These are phyloP conservation scores for Heteromurus nitidus DNA, from an alignment of 2,888 invertebrate species.

Conservation along the genomic window DNA sequence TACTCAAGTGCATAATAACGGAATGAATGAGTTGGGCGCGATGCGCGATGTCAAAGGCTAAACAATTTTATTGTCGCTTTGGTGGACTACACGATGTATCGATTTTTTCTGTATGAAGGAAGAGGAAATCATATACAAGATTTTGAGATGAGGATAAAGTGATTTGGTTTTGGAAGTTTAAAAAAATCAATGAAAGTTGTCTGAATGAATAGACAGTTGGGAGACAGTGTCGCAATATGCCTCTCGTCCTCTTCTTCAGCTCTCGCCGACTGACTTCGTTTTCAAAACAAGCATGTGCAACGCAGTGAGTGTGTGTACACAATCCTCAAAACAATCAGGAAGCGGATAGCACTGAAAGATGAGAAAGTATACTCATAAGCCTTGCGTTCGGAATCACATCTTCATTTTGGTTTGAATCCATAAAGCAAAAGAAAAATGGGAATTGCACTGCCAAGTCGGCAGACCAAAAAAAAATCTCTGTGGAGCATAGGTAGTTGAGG, in stretches of 20 bases:
- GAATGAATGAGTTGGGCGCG: constrained; percentile 22
- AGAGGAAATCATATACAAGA: constrained; percentile 56
- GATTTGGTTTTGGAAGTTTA: constrained; percentile 1
- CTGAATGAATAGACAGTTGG: constrained; percentile 55
- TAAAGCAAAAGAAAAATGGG: constrained; percentile 13
- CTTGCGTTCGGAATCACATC: too few relatives aligned
- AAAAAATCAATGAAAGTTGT: constrained; percentile 23
- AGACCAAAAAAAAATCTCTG: too few relatives aligned
- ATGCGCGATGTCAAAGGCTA: background rate
- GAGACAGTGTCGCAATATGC: constrained; percentile 44
- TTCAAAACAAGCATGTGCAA: background rate
- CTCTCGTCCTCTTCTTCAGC: background rate
- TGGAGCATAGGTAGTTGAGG: too few relatives aligned
- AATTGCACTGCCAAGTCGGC: constrained; percentile 6
- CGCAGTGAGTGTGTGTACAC: background rate
- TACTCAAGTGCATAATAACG: background rate
- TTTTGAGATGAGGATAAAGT: background rate
- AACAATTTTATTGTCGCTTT: background rate
- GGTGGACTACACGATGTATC: too few relatives aligned
- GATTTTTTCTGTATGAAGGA: constrained; percentile 52
- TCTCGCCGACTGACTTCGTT: constrained; percentile 11
- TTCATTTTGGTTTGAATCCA: too few relatives aligned
- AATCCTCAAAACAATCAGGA: too few relatives aligned
- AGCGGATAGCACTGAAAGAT: too few relatives aligned
- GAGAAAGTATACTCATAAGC: too few relatives aligned